Evolutionary conservation across 2,113 vertebrate genomes (phyloP), one percentile per base, ranked within the genome.

Genomic region (Trochalopteron elliotii): DNA sequence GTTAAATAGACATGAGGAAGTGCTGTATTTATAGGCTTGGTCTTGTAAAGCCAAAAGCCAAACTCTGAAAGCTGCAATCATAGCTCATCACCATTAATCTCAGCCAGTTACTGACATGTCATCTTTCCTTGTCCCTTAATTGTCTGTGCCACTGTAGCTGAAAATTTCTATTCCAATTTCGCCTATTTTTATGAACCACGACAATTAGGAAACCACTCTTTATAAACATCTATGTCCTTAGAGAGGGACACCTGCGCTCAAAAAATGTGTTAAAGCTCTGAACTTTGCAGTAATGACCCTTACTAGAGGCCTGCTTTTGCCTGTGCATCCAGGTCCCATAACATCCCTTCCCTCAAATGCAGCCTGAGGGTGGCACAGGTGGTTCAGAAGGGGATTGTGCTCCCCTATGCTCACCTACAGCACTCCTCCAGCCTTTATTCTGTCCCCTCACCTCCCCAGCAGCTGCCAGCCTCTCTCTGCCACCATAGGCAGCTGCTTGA

Each of bases 11-110:
- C 24, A 9, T 5, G 18, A 83, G 57, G 67, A 88, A 67, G 57
- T 3, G 4, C 60, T 33, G 60, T 50, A 35, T 67, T 74, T 81
- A 59, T 57, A 67, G 47, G n/a, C 52, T 94, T 67, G 44, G 42
- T 78, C 74, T 67, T 55, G 39, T 59, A 81, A 65, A 91, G 42
- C 77, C 2, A 0, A 91, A 93, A 78, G 59, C 64, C 76, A 83
- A 42, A 78, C 37, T 10, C 63, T 77, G 83, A 50, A 76, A 74
- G 37, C 60, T 95, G 45, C 40, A 47, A 35, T 65, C 86, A 44
- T 61, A 89, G 71, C 37, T 86, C 83, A 45, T 70, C 83, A 75
- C 45, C 70, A 55, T 80, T 87, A 67, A 94, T 67, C 81, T 84
- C 87, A 75, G 33, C 47, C 57, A 42, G 35, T 70, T 83, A 55